Percentiles rank a stretch among this genome's conserved stretches.
Evolutionary conservation across 2,113 vertebrate species (phyloP).

Genomic region (Cryptotis parvus): DNA sequence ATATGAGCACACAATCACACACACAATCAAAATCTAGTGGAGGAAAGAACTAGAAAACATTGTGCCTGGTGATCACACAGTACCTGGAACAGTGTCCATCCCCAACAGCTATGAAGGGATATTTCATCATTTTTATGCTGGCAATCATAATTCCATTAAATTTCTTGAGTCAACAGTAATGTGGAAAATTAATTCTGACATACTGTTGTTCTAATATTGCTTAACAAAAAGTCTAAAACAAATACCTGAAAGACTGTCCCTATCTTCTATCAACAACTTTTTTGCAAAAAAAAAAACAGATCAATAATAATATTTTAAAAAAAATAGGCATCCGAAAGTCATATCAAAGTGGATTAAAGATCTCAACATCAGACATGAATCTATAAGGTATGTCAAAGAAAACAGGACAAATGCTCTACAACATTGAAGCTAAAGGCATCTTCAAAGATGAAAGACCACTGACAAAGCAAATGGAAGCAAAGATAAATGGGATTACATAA

Average conservation of each 20-base stretch:
- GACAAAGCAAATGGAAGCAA: no score
- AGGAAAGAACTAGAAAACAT: not conserved
- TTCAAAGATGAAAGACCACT: no score
- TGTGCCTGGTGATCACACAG: not conserved
- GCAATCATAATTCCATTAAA: not conserved
- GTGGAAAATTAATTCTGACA: not conserved
- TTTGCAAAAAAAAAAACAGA: not conserved
- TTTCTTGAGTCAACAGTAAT: not conserved
- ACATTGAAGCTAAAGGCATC: no score
- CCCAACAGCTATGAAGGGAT: not conserved
- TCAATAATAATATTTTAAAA: no score
- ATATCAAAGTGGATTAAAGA: no score
- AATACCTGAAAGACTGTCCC: not conserved
- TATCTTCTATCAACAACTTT: not conserved
- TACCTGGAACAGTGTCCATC: not conserved
- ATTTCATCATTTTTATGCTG: not conserved
- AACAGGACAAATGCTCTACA: no score
- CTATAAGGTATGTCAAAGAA: no score
- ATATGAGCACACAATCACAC: not conserved
- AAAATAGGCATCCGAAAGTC: no score
- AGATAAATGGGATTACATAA: no score
- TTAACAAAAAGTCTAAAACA: not conserved
- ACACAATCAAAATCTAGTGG: not conserved
- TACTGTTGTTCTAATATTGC: not conserved
- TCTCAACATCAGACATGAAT: no score